A percentile compares a stretch with the other conserved stretches of the same genome.
Conservation (phyloP, 2,797 vertebrate genomes). For the Smutsia gigantea region DNA sequence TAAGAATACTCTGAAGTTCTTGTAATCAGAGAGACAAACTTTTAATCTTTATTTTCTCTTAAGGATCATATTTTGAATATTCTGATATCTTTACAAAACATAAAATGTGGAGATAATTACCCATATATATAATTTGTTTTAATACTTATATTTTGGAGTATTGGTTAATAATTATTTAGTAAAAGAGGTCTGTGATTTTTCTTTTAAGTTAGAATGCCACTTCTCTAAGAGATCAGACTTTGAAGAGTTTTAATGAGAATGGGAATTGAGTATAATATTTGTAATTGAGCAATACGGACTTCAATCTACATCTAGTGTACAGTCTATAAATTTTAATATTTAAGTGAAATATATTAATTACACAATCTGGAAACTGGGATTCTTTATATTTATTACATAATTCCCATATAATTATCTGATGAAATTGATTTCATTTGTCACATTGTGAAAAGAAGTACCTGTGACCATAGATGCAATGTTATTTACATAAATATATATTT, state of each 20-base stretch:
- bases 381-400: background rate
- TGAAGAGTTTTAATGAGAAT: background rate
- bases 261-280: background rate
- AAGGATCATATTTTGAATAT: background rate
- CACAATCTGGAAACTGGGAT: background rate
- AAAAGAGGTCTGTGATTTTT: background rate
- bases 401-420: background rate
- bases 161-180: background rate
- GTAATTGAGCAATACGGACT: background rate
- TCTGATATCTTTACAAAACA: background rate
- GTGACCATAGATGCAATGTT: background rate
- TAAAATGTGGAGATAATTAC: background rate
- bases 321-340: background rate
- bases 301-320: background rate
- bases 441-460: background rate
- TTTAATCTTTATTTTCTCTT: background rate
- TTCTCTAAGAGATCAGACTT: background rate
- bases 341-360: conserved; percentile 1
- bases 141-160: background rate
- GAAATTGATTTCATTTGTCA: background rate
- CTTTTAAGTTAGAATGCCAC: background rate
- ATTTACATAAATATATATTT: background rate
- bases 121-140: background rate
- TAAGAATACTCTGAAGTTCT: background rate
- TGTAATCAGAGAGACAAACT: background rate